A percentile compares a stretch with the other conserved stretches of the same genome.
These are phyloP conservation scores for Hucho hucho DNA, from an alignment of 2,113 vertebrate species.

Conservation along the genomic window DNA sequence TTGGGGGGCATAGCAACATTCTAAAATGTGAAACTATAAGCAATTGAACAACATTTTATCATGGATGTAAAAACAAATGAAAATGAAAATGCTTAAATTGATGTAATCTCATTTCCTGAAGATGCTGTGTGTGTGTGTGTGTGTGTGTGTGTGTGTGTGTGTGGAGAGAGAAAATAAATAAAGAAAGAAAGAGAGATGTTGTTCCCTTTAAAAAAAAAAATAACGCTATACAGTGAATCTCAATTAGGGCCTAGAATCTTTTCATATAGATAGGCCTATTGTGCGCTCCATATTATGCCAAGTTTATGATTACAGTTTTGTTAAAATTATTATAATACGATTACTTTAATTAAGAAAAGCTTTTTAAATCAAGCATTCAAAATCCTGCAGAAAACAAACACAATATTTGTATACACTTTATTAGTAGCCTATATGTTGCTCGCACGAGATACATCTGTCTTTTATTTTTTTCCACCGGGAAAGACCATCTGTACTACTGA, in stretches of 20 bases:
- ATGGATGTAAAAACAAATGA: background rate
- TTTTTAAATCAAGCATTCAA: conserved; percentile 7
- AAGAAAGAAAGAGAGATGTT: background rate
- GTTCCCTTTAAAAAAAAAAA: too few relatives aligned
- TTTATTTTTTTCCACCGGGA: conserved; percentile 66
- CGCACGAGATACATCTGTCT: conserved; percentile 38
- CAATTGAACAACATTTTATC: too few relatives aligned
- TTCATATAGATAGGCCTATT: background rate
- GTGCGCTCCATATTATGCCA: too few relatives aligned
- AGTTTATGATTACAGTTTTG: background rate
- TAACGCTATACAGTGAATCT: background rate
- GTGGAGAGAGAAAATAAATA: background rate
- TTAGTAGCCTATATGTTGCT: conserved; percentile 41
- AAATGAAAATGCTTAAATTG: background rate
- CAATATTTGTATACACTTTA: conserved; percentile 38
- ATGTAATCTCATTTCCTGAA: background rate
- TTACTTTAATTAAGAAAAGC: conserved; percentile 12
- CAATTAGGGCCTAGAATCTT: background rate
- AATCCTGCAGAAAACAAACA: conserved; percentile 32
- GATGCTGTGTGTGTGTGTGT: background rate
- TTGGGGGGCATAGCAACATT: too few relatives aligned
- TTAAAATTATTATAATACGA: conserved; percentile 2
- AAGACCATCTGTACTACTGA: conserved; percentile 87
- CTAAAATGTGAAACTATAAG: background rate
- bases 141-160: too few relatives aligned